A percentile compares a stretch with the other conserved stretches of the same genome.
These are phyloP conservation scores for Actenoides lindsayi DNA, from an alignment of 2,113 vertebrate species.

Conservation along the genomic window DNA sequence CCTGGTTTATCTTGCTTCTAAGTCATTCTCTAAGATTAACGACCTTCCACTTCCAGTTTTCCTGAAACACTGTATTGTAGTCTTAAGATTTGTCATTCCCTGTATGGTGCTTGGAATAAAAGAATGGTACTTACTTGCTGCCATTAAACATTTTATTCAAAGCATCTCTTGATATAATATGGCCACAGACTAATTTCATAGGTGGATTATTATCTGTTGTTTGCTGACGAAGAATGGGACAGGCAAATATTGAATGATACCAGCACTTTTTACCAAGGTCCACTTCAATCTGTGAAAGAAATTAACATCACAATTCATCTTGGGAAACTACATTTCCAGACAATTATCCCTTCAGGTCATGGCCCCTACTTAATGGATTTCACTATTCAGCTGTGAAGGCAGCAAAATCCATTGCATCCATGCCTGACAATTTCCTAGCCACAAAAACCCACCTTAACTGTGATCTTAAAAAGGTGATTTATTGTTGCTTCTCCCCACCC, in stretches of 20 bases:
- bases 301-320: not conserved
- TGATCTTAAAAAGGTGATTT: not conserved
- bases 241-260: conserved; percentile 90
- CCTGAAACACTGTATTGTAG: not conserved
- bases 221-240: conserved; percentile 88
- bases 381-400: not conserved
- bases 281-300: conserved; percentile 83
- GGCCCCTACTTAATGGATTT: not conserved
- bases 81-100: not conserved
- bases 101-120: not conserved
- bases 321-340: not conserved
- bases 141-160: conserved; percentile 92
- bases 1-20: not conserved
- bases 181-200: conserved; percentile 88
- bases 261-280: conserved; percentile 88
- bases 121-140: conserved; percentile 83
- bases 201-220: conserved; percentile 88
- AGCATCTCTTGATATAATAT: conserved; percentile 89
- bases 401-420: not conserved
- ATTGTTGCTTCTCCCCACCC: not conserved
- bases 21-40: not conserved
- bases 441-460: not conserved
- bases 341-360: not conserved
- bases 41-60: not conserved
- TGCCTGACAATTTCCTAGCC: not conserved